Evolutionary conservation across 2,888 invertebrate genomes (phyloP).

Genomic region (Pristionchus maxplancki): DNA sequence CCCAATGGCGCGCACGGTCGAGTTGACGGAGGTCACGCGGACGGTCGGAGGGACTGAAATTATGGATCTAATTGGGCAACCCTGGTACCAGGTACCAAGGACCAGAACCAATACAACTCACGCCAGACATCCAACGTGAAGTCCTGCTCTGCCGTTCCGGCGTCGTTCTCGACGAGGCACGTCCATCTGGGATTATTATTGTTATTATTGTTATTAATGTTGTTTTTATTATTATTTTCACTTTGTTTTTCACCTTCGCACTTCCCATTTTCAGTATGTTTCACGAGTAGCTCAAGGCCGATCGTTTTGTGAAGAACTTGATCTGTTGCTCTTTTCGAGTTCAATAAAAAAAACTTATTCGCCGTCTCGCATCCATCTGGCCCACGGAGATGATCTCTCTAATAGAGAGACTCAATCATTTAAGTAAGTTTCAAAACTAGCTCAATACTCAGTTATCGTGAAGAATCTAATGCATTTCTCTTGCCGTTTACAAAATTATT

Average conservation of each 20-base stretch:
- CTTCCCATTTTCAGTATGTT: no score
- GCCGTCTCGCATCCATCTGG: no score
- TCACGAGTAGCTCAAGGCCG: no score
- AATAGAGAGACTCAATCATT: no score
- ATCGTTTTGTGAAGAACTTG: neutral
- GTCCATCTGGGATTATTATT: conserved; percentile 78
- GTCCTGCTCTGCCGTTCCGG: conserved; percentile 77
- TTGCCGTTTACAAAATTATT: no score
- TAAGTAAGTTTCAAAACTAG: no score
- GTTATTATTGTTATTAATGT: no score
- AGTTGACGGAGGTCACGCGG: conserved; percentile 64
- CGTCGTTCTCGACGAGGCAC: conserved; percentile 79
- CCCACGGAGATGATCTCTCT: no score
- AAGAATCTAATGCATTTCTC: no score
- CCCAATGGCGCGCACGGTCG: conserved; percentile 74
- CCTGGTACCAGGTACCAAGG: neutral
- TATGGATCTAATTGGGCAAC: neutral
- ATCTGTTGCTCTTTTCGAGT: no score
- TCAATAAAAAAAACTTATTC: no score
- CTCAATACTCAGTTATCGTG: no score
- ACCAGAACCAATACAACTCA: conserved; percentile 56
- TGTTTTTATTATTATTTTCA: conserved; percentile 76
- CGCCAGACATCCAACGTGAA: conserved; percentile 74
- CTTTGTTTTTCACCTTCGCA: conserved; percentile 74
- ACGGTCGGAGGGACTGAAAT: conserved; percentile 73